These are phyloP conservation scores for Microhierax caerulescens DNA, from an alignment of 2,797 vertebrate species.

Conservation along the genomic window DNA sequence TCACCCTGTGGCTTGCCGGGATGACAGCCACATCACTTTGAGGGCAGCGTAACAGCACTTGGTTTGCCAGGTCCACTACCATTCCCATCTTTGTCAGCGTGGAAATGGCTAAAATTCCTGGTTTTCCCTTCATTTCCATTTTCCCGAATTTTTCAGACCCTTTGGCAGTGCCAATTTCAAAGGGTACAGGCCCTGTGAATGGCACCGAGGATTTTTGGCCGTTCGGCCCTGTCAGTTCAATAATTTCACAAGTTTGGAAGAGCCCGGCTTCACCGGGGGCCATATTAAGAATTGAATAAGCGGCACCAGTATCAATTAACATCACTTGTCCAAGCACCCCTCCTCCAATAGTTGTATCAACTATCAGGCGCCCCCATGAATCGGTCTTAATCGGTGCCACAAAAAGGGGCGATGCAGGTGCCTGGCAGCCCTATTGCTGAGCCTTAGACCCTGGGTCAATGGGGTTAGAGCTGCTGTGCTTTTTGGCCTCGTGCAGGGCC, in stretches of 20 bases:
- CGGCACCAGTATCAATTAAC: slow-evolving; percentile 64
- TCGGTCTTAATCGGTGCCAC: slow-evolving; percentile 69
- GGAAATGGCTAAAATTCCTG: neutral
- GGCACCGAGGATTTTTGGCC: slow-evolving; percentile 40
- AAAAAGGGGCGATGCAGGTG: slow-evolving; percentile 67
- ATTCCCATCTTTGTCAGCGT: neutral
- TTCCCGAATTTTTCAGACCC: slow-evolving; percentile 62
- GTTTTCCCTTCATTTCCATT: slow-evolving; percentile 52
- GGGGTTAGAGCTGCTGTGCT: slow-evolving; percentile 42
- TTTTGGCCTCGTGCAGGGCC: slow-evolving; percentile 47
- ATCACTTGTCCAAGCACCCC: slow-evolving; percentile 72
- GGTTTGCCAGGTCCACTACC: slow-evolving; percentile 57
- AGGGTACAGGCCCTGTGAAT: slow-evolving; percentile 16
- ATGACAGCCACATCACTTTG: neutral
- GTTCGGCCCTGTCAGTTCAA: neutral
- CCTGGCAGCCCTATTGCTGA: slow-evolving; percentile 73
- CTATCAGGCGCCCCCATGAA: slow-evolving; percentile 62
- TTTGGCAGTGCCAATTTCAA: slow-evolving; percentile 57
- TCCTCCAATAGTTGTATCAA: slow-evolving; percentile 63
- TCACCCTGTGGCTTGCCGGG: slow-evolving; percentile 30
- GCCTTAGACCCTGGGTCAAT: slow-evolving; percentile 54
- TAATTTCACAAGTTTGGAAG: slow-evolving; percentile 55
- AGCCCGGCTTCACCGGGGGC: neutral
- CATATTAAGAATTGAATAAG: slow-evolving; percentile 53
- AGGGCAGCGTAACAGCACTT: neutral